A percentile compares a stretch with the other conserved stretches of the same genome.
Conservation (phyloP, 1,140 invertebrate species). For the Ceratosolen fusciceps region DNA sequence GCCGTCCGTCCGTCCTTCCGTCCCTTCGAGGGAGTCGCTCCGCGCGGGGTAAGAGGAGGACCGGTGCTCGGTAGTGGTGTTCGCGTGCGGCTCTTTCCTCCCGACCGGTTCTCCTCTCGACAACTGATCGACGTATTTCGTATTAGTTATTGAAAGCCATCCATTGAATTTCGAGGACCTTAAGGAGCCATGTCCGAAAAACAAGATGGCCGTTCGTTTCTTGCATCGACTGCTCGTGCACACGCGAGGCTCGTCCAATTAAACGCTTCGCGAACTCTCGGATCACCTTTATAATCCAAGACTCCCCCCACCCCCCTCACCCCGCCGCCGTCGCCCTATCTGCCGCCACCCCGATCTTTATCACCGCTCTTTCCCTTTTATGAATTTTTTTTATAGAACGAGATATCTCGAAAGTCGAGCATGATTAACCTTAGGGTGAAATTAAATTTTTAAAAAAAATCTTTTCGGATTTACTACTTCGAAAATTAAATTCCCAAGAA, state of each 20-base stretch:
- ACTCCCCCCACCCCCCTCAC: no score
- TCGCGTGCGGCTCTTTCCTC: no score
- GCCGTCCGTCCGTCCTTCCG: no score
- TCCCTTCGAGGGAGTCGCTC: no score
- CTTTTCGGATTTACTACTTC: neutral
- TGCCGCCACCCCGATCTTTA: no score
- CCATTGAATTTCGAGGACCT: slow-evolving; percentile 8
- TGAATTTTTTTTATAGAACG: neutral
- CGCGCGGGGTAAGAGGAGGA: no score
- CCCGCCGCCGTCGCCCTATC: no score
- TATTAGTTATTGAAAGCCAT: slow-evolving; percentile 35
- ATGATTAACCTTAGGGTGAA: neutral
- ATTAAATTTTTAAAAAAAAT: neutral
- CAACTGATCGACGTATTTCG: slow-evolving; percentile 17
- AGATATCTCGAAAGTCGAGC: neutral
- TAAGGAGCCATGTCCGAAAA: neutral
- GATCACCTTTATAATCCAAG: neutral
- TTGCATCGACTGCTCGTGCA: slow-evolving; percentile 5
- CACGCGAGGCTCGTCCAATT: neutral
- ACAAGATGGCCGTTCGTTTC: neutral
- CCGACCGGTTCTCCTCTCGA: no score
- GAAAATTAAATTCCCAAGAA: neutral
- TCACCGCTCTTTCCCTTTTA: neutral
- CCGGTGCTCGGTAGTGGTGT: no score
- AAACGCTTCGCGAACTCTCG: neutral